A percentile compares a stretch with the other conserved stretches of the same genome.
Conservation (phyloP, 2,888 invertebrate species). For the Xylota sylvarum region DNA sequence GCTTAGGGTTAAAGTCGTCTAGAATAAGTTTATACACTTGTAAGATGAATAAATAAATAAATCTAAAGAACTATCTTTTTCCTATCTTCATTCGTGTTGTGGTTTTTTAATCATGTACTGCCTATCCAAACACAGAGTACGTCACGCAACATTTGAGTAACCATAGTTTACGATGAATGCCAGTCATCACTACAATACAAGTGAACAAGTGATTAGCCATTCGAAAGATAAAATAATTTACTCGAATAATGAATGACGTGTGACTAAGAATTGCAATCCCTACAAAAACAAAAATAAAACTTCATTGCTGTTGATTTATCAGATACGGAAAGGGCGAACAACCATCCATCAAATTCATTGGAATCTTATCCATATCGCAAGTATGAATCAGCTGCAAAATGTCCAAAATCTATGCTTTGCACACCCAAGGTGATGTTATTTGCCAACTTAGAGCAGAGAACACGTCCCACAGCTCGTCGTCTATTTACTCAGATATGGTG, state of each 20-base stretch:
- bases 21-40: too few relatives aligned
- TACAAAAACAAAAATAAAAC: background rate
- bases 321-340: constrained; percentile 7
- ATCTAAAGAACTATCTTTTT: too few relatives aligned
- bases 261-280: constrained; percentile 12
- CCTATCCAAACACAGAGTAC: background rate
- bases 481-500: constrained; percentile 41
- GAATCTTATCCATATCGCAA: constrained; percentile 38
- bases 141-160: background rate
- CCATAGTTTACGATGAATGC: constrained; percentile 5
- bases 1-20: too few relatives aligned
- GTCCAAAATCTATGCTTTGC: constrained; percentile 51
- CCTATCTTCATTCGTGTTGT: too few relatives aligned
- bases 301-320: background rate
- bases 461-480: constrained; percentile 34
- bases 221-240: constrained; percentile 15
- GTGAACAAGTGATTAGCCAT: background rate
- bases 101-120: too few relatives aligned
- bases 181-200: background rate
- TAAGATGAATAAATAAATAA: too few relatives aligned
- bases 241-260: constrained; percentile 28
- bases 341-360: constrained; percentile 39
- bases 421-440: constrained; percentile 25
- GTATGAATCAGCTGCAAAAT: constrained; percentile 53
- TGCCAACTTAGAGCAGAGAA: constrained; percentile 15